A percentile compares a stretch with the other conserved stretches of the same genome.
Conservation (phyloP, 2,113 vertebrate species). For the Bufo bufo region DNA sequence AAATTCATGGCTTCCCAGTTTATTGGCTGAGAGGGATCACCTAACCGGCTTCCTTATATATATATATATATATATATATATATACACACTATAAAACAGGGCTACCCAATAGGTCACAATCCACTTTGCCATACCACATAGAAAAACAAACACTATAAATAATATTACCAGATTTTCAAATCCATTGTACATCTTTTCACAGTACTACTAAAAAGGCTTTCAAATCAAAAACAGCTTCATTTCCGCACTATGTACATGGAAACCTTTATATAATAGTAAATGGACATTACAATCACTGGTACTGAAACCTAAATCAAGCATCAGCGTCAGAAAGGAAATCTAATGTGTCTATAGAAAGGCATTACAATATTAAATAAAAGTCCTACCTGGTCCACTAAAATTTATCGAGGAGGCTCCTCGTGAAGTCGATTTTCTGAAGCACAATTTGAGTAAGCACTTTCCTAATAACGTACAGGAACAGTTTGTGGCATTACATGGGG, state of each 20-base stretch:
- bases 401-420: neutral
- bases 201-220: neutral
- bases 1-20: no score
- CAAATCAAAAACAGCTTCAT: neutral
- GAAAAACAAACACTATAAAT: neutral
- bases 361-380: neutral
- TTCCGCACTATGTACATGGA: neutral
- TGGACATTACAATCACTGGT: neutral
- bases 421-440: neutral
- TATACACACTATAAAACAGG: neutral
- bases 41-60: neutral
- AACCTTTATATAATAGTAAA: neutral
- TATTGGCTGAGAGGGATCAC: neutral
- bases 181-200: neutral
- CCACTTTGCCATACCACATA: neutral
- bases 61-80: no score
- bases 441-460: neutral
- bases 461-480: neutral
- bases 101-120: neutral
- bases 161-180: neutral
- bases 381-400: slow-evolving; percentile 26
- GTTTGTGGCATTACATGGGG: neutral
- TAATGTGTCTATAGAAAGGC: neutral
- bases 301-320: no score
- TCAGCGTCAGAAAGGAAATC: neutral